Evolutionary conservation across 2,113 vertebrate species (phyloP).

Genomic region (Crypturellus undulatus): DNA sequence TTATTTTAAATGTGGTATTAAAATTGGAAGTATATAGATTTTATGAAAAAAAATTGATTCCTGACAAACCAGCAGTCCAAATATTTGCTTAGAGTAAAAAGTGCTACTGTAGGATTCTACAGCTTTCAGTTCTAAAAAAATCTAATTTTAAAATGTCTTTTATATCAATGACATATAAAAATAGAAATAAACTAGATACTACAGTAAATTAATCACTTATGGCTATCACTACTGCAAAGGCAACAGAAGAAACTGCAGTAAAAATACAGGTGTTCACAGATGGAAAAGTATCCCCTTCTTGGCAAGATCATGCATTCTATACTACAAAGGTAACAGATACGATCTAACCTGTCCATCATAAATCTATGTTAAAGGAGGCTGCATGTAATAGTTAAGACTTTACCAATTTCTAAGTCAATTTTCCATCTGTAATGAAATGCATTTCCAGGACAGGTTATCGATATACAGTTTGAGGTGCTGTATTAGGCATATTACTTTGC

Average conservation of each 20-base stretch:
- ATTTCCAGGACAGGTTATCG: background rate
- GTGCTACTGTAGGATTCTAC: background rate
- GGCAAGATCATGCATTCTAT: background rate
- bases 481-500: too few species aligned
- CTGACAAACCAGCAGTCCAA: background rate
- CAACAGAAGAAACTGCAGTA: rapidly evolving
- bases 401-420: background rate
- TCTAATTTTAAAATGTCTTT: background rate
- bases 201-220: background rate
- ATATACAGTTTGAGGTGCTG: background rate
- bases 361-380: background rate
- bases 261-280: background rate
- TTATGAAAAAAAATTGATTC: background rate
- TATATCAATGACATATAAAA: background rate
- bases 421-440: background rate
- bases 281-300: background rate
- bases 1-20: rapidly evolving
- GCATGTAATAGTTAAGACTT: background rate
- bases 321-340: background rate
- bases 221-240: background rate
- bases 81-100: background rate
- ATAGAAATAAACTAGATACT: background rate
- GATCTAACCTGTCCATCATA: background rate
- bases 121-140: background rate
- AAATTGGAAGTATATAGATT: background rate